phyloP scores from a whole-genome alignment of 2,113 vertebrate genomes.

The Hippocampus abdominalis region DNA sequence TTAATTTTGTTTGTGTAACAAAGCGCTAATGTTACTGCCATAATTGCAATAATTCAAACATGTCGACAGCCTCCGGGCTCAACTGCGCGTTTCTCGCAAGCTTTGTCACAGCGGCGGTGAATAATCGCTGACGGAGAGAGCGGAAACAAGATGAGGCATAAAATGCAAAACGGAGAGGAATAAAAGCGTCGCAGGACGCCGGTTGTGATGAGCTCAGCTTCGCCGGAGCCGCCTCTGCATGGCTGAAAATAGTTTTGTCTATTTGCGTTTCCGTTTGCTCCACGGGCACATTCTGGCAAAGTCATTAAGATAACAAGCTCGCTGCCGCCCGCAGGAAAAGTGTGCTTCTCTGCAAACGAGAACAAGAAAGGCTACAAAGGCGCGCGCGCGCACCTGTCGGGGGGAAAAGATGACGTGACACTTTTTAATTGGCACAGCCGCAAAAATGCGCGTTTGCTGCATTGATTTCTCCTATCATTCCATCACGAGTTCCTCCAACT shows the following conservation, averaged over 20 bases:
- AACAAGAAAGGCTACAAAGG: conserved; percentile 23
- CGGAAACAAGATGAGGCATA: conserved; percentile 15
- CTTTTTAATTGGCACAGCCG: conserved; percentile 19
- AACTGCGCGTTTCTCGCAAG: neutral
- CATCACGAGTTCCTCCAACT: neutral
- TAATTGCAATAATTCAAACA: neutral
- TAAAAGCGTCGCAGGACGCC: conserved; percentile 18
- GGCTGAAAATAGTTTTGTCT: conserved; percentile 51
- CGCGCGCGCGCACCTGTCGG: conserved; percentile 11
- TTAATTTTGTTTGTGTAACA: neutral
- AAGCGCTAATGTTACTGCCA: neutral
- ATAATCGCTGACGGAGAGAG: conserved; percentile 19
- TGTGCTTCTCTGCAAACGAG: conserved; percentile 28
- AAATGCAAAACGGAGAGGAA: conserved; percentile 28
- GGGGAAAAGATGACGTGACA: conserved; percentile 24
- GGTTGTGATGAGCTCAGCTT: conserved; percentile 58
- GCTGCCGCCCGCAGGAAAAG: conserved; percentile 41
- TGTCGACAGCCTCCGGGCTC: neutral
- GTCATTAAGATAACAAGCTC: conserved; percentile 64
- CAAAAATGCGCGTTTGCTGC: conserved; percentile 1
- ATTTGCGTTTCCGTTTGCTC: conserved; percentile 46
- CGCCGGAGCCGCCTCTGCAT: conserved; percentile 41
- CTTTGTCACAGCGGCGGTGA: conserved; percentile 12
- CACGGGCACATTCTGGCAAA: conserved; percentile 47
- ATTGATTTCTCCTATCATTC: neutral